Base-by-base conservation (phyloP, 2,888 invertebrate genomes). In the Blomia tropicalis region DNA sequence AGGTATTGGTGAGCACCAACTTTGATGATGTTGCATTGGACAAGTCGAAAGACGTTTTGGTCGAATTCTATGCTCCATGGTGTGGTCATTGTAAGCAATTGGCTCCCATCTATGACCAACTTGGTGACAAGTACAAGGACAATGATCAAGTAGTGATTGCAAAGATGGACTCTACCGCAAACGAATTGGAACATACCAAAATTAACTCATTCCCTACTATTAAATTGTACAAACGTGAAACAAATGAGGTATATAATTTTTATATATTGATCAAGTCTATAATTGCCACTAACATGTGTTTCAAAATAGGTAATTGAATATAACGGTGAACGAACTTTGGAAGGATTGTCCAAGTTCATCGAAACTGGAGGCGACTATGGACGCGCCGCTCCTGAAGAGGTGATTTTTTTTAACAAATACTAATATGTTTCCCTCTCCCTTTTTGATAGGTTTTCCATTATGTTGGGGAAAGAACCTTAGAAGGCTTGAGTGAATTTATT, bases 51-150 rank as follows among this genome's bases (percentile, higher is more conserved):
- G 83, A 84, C 71, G 98, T 96, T 58, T 81, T 99, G 64, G 95
- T 99, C 67, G 96, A 98, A 79, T 99, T 98, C 80, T 98, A 76
- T 77, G 95, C 95, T 60, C 95, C 96, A 65, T 96, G 96, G 96
- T 80, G 80, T 77, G 93, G 92, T 65, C 96, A 98, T 76, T 98
- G 96, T 82, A 95, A 96, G 74, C 90, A 95, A 75, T 79, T 98
- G 71, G 87, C 80, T 62, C 98, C 98, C 29, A 93, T 95, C 76
- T 98, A 91, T 79, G 95, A 96, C 69, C 80, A 95, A 80, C 79
- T 95, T 70, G 93, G 83, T 67, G 93, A 95, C 74, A 87, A 93
- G 76, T 96, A 83, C 79, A 83, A 85, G 76, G 84, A 85, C 71
- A 76, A 72, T 67, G 72, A 83, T 69, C 82, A 83, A 67, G 79